phyloP scores from a whole-genome alignment of 1,140 invertebrate species.

The Schmidtea mediterranea region DNA sequence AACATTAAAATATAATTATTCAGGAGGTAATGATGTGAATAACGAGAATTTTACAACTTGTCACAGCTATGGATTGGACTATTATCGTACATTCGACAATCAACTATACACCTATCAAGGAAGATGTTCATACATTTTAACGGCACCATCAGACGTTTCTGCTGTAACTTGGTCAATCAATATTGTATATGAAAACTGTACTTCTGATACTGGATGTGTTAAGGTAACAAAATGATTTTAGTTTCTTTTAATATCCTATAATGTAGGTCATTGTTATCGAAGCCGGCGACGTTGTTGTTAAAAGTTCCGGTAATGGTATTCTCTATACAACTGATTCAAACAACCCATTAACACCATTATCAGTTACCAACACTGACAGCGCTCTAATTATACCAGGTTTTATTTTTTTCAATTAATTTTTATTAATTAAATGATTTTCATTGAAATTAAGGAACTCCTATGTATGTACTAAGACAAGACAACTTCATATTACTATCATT shows the following conservation, averaged over 20 bases:
- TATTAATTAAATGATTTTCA: no score
- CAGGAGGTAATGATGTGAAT: conserved; percentile 9
- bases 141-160: conserved; percentile 4
- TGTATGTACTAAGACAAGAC: neutral
- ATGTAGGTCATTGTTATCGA: neutral
- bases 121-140: conserved; percentile 17
- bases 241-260: conserved; percentile 3
- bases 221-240: conserved; percentile 9
- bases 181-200: conserved; percentile 11
- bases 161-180: conserved; percentile 7
- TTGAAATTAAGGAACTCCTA: neutral
- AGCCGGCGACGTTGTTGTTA: neutral
- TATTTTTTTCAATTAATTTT: no score
- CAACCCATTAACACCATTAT: no score
- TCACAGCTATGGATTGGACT: conserved; percentile 42
- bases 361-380: no score
- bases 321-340: no score
- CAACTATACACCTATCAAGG: conserved; percentile 22
- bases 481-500: neutral
- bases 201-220: conserved; percentile 10
- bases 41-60: conserved; percentile 27
- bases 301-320: neutral
- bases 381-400: no score
- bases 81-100: conserved; percentile 56
- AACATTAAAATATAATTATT: no score